Conservation (phyloP, 2,888 invertebrate species). For the Eupsilia transversa region DNA sequence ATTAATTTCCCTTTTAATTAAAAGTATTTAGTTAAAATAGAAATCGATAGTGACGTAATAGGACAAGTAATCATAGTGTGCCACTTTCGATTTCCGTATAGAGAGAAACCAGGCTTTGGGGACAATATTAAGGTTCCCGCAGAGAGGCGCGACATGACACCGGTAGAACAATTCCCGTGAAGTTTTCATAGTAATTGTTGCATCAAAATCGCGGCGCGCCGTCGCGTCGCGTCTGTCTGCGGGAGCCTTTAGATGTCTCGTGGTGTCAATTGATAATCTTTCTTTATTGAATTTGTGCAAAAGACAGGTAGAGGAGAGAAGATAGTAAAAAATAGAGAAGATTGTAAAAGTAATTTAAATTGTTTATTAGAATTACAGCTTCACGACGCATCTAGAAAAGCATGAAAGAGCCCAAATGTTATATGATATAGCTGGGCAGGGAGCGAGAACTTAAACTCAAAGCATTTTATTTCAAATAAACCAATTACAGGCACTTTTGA, state of each 20-base stretch:
- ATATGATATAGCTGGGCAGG: not conserved
- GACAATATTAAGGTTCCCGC: too few relatives aligned
- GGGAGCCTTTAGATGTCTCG: conserved; percentile 10
- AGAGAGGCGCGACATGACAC: too few relatives aligned
- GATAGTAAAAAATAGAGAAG: too few relatives aligned
- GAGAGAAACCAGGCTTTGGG: conserved; percentile 42
- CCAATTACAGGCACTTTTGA: too few relatives aligned
- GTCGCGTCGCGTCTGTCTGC: too few relatives aligned
- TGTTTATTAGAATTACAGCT: not conserved
- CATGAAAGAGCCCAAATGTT: not conserved
- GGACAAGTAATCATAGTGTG: conserved; percentile 47
- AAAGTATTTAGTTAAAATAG: conserved; percentile 58
- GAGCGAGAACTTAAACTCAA: too few relatives aligned
- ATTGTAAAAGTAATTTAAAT: not conserved
- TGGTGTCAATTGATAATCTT: conserved; percentile 2
- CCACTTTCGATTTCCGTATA: conserved; percentile 60
- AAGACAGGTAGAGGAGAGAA: too few relatives aligned
- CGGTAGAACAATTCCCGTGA: too few relatives aligned
- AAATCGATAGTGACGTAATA: conserved; percentile 58
- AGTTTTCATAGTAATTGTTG: too few relatives aligned
- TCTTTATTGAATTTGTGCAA: not conserved
- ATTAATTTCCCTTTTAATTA: conserved; percentile 51
- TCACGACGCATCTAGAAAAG: too few relatives aligned
- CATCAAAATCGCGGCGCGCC: too few relatives aligned
- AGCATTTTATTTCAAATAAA: too few relatives aligned